Evolutionary conservation across 2,113 vertebrate genomes (phyloP).

Genomic region (Ciconia stormi): DNA sequence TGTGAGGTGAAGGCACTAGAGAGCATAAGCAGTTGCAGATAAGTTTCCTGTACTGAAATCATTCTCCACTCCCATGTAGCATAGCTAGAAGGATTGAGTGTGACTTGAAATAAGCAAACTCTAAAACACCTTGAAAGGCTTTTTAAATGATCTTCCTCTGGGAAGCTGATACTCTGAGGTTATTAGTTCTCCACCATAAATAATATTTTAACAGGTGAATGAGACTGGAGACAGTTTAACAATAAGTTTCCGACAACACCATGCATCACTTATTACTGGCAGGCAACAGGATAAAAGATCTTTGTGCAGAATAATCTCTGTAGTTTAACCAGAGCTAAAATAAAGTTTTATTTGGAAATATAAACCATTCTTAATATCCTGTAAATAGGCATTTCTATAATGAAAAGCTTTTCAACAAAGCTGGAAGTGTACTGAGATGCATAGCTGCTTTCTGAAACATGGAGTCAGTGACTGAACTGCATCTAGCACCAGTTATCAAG

Average conservation of each 20-base stretch:
- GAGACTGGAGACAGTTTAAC: background rate
- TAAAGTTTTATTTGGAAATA: background rate
- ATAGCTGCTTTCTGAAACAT: background rate
- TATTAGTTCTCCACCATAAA: background rate
- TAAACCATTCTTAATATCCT: background rate
- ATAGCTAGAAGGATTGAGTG: background rate
- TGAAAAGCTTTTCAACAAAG: background rate
- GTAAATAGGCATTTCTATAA: background rate
- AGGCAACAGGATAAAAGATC: background rate
- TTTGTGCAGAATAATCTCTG: background rate
- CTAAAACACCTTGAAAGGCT: background rate
- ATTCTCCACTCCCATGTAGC: accelerated
- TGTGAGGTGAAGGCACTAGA: background rate
- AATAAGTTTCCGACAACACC: background rate
- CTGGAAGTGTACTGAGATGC: background rate
- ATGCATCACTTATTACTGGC: background rate
- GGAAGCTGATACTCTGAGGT: background rate
- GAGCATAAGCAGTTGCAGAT: background rate
- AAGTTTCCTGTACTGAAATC: background rate
- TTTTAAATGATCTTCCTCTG: background rate
- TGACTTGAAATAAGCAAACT: background rate
- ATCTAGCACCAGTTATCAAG: background rate
- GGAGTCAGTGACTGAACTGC: background rate
- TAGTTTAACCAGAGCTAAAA: background rate
- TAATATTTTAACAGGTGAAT: background rate